Base-by-base conservation (phyloP, 2,888 invertebrate genomes). In the Pyrocoelia pectoralis region DNA sequence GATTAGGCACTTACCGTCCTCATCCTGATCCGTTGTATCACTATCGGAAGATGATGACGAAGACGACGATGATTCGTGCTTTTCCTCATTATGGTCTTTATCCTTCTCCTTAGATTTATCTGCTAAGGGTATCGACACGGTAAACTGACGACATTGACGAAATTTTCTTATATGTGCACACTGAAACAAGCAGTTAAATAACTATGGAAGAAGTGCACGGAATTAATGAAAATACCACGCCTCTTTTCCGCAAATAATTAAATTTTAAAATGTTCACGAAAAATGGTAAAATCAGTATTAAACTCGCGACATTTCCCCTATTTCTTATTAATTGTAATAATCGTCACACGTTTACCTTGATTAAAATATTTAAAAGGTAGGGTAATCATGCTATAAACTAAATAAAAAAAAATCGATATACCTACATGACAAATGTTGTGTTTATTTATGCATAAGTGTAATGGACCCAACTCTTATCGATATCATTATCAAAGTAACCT, bases 1-100 rank as follows among this genome's bases (percentile, higher is more conserved):
- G n/a, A n/a, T n/a, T n/a, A n/a, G n/a, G 33, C 19, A 74, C 77
- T 77, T 68, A 80, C 80, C 80, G 59, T 79, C 77, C 65, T 80
- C 80, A 57, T 80, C 80, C 55, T 74, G 76, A 60, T 73, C 76
- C 55, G 75, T 77, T 53, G 74, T 75, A 56, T 73, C 76, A 56
- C 75, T 76, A 66, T 79, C 79, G 14, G 78, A 77, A 10, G 74
- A 73, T 4, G 71, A 68, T 3, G 68, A 68, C 46, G 69, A 66
- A 1, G 67, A 56, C 24, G 41, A 50, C 24, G 65, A n/a, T n/a
- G n/a, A 61, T 18, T 63, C 61, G 24, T 33, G 33, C n/a, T 33
- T 6, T n/a, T 73, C 67, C 9, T 70, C 64, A 52, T 70, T 64
- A 12, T 65, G 55, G 64, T 66, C 61, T 58, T 65, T 65, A 65